phyloP scores from a whole-genome alignment of 2,888 invertebrate species.

The Brassicogethes aeneus region DNA sequence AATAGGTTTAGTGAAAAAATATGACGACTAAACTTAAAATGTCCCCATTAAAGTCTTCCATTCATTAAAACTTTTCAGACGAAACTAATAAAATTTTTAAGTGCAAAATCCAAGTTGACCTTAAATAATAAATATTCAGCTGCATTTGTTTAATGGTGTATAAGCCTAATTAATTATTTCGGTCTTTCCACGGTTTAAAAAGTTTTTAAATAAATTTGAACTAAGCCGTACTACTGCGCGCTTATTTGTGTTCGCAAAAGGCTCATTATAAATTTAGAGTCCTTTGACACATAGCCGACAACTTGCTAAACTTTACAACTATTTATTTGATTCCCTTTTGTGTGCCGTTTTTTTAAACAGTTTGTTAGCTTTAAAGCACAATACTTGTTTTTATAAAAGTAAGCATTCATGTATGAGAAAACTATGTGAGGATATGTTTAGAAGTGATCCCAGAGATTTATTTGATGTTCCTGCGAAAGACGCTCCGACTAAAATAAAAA shows the following conservation, averaged over 20 bases:
- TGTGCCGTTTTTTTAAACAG: too few relatives aligned
- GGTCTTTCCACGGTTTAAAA: neutral
- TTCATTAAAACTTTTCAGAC: slow-evolving; percentile 8
- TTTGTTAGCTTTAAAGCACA: too few relatives aligned
- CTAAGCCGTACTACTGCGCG: neutral
- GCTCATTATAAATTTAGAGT: neutral
- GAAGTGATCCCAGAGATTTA: too few relatives aligned
- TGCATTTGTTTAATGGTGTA: slow-evolving; percentile 2
- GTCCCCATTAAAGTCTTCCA: slow-evolving; percentile 5
- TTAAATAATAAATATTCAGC: slow-evolving; percentile 2
- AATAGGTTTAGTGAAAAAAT: neutral
- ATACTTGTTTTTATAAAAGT: too few relatives aligned
- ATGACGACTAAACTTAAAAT: neutral
- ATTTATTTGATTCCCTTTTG: too few relatives aligned
- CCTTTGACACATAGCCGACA: too few relatives aligned
- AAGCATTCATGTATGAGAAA: too few relatives aligned
- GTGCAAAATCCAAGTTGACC: slow-evolving; percentile 3
- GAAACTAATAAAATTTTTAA: slow-evolving; percentile 6
- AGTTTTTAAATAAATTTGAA: neutral
- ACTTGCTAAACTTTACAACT: too few relatives aligned
- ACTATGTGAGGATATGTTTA: too few relatives aligned
- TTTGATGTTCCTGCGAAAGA: too few relatives aligned
- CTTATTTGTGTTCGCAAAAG: neutral
- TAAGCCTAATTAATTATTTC: neutral
- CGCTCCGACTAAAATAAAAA: too few relatives aligned